A percentile compares a stretch with the other conserved stretches of the same genome.
phyloP scores from a whole-genome alignment of 2,113 vertebrate species.

The Notiomystis cincta region DNA sequence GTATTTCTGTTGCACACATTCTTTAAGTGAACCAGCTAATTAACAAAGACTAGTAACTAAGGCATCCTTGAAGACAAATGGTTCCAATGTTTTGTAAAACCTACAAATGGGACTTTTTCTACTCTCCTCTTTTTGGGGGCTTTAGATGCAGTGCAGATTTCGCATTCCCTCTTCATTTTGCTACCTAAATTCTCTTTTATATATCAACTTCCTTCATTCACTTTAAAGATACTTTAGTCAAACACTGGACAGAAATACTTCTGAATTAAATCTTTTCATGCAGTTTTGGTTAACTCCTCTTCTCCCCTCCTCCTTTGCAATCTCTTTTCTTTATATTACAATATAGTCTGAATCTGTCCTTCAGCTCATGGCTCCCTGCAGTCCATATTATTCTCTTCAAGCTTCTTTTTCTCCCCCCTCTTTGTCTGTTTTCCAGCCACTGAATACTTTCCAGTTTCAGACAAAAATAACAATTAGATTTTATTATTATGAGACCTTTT shows the following conservation, averaged over 20 bases:
- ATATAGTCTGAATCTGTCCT: not conserved
- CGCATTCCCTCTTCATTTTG: not conserved
- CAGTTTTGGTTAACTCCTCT: not conserved
- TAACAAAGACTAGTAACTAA: not conserved
- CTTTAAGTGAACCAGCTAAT: not conserved
- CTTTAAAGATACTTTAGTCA: not conserved
- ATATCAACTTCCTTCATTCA: not conserved
- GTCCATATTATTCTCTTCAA: not conserved
- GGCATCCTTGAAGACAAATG: not conserved
- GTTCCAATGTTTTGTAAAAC: not conserved
- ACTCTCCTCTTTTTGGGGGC: not conserved
- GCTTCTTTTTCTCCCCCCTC: not conserved
- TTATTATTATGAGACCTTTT: not conserved
- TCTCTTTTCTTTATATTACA: not conserved
- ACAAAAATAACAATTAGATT: conserved; percentile 1
- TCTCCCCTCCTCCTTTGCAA: not conserved
- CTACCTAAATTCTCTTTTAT: not conserved
- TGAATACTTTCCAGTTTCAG: not conserved
- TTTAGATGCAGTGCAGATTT: not conserved
- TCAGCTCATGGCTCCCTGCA: not conserved
- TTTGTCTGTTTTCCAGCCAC: not conserved
- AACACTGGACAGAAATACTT: not conserved
- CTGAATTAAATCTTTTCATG: not conserved
- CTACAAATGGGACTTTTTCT: not conserved
- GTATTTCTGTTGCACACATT: not conserved